These are phyloP conservation scores for Brenthis daphne DNA, from an alignment of 2,888 invertebrate species.

Conservation along the genomic window DNA sequence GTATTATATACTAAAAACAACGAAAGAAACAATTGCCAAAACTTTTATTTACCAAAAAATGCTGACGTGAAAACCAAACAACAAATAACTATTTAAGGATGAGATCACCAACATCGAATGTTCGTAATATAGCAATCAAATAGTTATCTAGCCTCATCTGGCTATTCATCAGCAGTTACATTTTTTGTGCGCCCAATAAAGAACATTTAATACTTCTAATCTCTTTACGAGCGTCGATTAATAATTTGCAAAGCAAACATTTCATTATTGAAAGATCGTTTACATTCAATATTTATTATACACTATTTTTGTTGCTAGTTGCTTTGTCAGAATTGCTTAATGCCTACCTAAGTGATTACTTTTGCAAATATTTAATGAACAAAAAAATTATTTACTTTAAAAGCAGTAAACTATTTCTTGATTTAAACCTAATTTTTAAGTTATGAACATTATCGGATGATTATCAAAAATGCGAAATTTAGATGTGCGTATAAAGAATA, in stretches of 20 bases:
- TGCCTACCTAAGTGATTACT: neutral
- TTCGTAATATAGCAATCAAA: slow-evolving; percentile 32
- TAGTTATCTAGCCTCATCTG: slow-evolving; percentile 30
- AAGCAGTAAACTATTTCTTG: neutral
- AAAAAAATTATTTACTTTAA: neutral
- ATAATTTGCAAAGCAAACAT: slow-evolving; percentile 10
- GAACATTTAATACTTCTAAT: slow-evolving; percentile 24
- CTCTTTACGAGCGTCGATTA: neutral
- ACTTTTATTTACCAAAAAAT: neutral
- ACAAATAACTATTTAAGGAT: slow-evolving; percentile 29
- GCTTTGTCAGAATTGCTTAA: neutral
- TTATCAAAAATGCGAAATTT: too few relatives aligned
- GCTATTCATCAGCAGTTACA: slow-evolving; percentile 24
- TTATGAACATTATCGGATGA: too few relatives aligned
- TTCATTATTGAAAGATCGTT: neutral
- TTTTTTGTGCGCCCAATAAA: slow-evolving; percentile 25
- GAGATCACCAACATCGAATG: slow-evolving; percentile 29
- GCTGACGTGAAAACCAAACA: slow-evolving; percentile 4
- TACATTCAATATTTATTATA: neutral
- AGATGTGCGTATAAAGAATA: too few relatives aligned
- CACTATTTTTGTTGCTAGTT: slow-evolving; percentile 4
- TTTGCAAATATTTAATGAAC: too few relatives aligned
- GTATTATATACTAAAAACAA: too few relatives aligned
- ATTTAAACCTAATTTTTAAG: too few relatives aligned
- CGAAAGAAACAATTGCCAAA: too few relatives aligned